Base-by-base conservation (phyloP, 2,113 vertebrate genomes). In the Anolis sagrei region DNA sequence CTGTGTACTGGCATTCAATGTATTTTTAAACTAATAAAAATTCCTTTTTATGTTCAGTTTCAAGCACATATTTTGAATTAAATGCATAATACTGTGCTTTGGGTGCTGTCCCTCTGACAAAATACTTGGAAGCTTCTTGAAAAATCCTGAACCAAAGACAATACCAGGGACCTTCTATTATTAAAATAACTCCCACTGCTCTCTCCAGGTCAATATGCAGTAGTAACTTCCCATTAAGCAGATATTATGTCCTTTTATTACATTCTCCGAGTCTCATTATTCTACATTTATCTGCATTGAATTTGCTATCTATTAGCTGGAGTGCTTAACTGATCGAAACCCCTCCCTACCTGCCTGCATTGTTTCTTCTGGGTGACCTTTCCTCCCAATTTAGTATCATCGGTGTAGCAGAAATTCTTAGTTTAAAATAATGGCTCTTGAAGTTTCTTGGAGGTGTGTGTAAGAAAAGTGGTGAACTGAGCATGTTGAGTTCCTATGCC, bases 221-320 rank as follows among this genome's bases (percentile, higher is more conserved):
- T 93, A 93, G 94, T 94, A 94, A 88, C 89, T 95, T 93, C 91
- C 93, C 93, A 96, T 96, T 96, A 96, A 96, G 92, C 83, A 96
- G 94, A 95, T 96, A 96, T 96, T 96, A 96, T 95, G 93, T 95
- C 87, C 90, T 95, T 96, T 96, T 96, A 97, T 96, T 95, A 93
- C 92, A 95, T 95, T 95, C 91, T 94, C 87, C 29, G 51, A 96
- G 95, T 94, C 92, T 95, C 95, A 97, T 96, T 97, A 97, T 96
- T 96, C 95, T 96, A 94, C 91, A 96, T 96, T 96, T 95, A 96
- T 97, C 95, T 96, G 94, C 96, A 96, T 95, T 96, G 96, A 95
- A 96, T 96, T 96, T 96, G 92, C 94, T 94, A 94, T 96, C 93
- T 96, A 95, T 96, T 95, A 96, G 93, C 90, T 86, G 87, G 90